phyloP scores from a whole-genome alignment of 2,797 vertebrate genomes.

The Microctenopoma lineatum region DNA sequence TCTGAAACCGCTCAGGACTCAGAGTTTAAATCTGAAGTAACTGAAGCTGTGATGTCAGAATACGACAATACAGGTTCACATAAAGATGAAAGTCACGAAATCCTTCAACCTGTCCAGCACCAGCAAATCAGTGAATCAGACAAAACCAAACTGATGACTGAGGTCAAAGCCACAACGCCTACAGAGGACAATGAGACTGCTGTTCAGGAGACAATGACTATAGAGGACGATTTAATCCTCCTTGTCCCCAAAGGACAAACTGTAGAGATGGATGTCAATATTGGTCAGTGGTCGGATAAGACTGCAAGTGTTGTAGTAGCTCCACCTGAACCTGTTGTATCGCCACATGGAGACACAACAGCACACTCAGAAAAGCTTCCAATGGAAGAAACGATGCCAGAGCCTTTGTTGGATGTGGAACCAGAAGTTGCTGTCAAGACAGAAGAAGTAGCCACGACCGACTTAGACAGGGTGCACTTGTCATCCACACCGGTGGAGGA shows the following conservation, averaged over 20 bases:
- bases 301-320: conserved; percentile 18
- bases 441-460: conserved; percentile 18
- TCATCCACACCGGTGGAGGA: conserved; percentile 41
- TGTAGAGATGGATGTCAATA: conserved; percentile 70
- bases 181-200: conserved; percentile 18
- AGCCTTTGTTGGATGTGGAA: conserved; percentile 40
- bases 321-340: conserved; percentile 37
- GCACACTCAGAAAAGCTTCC: not conserved
- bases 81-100: conserved; percentile 8
- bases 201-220: conserved; percentile 40
- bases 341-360: conserved; percentile 20
- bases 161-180: conserved; percentile 17
- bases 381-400: conserved; percentile 18
- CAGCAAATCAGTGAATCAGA: conserved; percentile 26
- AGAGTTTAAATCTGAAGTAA: conserved; percentile 31
- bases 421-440: conserved; percentile 29
- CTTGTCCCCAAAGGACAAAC: conserved; percentile 74
- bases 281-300: conserved; percentile 41
- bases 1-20: conserved; percentile 18
- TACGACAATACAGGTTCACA: conserved; percentile 13
- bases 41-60: conserved; percentile 11
- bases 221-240: conserved; percentile 62
- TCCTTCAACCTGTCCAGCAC: conserved; percentile 14
- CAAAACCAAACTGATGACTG: conserved; percentile 19
- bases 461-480: conserved; percentile 1